Conservation (phyloP, 2,113 vertebrate species). For the Sphyrna mokarran region DNA sequence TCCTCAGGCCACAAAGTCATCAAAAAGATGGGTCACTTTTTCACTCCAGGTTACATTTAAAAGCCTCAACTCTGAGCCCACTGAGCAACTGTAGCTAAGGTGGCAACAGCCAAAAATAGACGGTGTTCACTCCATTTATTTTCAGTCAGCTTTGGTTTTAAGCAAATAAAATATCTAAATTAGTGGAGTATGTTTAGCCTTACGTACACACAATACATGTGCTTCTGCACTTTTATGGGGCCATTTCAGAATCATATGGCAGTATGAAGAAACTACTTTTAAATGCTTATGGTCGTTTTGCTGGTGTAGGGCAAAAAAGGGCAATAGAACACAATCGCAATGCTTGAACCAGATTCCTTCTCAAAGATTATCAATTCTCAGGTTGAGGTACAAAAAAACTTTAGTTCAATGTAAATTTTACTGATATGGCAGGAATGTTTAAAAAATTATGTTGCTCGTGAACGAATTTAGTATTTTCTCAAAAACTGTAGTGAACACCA, state of each 20-base stretch:
- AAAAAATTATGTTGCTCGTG: not conserved
- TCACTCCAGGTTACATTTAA: not conserved
- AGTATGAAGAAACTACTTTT: not conserved
- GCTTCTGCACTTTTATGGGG: not conserved
- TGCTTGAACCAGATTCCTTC: not conserved
- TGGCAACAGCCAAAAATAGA: not conserved
- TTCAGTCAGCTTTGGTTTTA: slow-evolving; percentile 13
- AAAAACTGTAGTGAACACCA: not conserved
- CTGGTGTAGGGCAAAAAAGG: not conserved
- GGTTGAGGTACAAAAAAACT: not conserved
- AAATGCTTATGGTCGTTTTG: not conserved
- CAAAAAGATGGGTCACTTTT: not conserved
- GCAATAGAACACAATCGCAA: not conserved
- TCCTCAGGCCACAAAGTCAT: not conserved
- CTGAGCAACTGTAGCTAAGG: not conserved
- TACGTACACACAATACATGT: not conserved
- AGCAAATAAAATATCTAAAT: not conserved
- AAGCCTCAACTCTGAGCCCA: not conserved
- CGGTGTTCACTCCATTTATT: not conserved
- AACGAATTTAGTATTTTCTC: not conserved
- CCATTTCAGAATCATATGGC: not conserved
- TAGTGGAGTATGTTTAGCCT: not conserved
- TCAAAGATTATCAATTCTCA: not conserved
- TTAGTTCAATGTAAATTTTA: not conserved
- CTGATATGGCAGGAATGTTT: not conserved